Conservation (phyloP, 1,140 invertebrate genomes). For the Trichomalopsis sarcophagae region DNA sequence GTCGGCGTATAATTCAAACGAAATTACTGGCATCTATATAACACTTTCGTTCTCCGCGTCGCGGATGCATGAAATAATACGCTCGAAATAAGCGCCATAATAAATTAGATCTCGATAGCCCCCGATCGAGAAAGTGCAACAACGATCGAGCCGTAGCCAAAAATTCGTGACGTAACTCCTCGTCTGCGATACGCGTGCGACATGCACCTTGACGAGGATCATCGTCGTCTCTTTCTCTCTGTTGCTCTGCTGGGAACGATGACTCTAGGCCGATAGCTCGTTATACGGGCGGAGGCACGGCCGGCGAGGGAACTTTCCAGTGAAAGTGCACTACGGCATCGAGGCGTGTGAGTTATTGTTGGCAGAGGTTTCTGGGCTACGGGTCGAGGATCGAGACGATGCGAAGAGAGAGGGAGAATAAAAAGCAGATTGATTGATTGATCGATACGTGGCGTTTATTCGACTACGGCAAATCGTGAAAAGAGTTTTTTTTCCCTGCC, state of each 20-base stretch:
- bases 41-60: background rate
- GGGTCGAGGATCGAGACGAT: background rate
- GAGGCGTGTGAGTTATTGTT: conserved; percentile 34
- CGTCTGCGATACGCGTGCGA: background rate
- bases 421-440: conserved; percentile 22
- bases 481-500: background rate
- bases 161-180: background rate
- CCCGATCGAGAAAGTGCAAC: background rate
- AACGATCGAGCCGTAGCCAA: background rate
- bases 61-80: background rate
- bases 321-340: conserved; percentile 39
- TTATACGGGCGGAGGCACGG: background rate
- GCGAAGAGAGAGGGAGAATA: background rate
- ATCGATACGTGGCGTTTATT: background rate
- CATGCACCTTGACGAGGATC: background rate
- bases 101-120: background rate
- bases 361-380: conserved; percentile 9
- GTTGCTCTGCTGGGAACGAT: background rate
- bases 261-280: conserved; percentile 8
- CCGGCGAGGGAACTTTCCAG: conserved; percentile 14
- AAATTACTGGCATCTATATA: background rate
- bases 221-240: conserved; percentile 1
- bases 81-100: background rate
- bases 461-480: background rate
- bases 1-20: too few species aligned